phyloP scores from a whole-genome alignment of 2,888 invertebrate species.

The Pseudoips prasinana region DNA sequence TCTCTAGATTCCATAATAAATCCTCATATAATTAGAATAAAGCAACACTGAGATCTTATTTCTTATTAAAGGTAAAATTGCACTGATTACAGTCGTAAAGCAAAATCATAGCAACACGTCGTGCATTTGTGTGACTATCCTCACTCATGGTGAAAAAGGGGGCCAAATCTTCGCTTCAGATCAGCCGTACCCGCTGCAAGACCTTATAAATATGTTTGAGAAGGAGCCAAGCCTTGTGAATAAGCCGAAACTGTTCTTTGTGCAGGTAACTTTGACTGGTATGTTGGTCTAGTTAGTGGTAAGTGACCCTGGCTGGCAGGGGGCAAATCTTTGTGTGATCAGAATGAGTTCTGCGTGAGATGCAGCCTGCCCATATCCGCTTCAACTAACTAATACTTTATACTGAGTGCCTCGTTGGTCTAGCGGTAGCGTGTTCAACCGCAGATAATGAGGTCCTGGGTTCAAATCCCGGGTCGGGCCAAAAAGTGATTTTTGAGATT shows the following conservation, averaged over 20 bases:
- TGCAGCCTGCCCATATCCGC: no score
- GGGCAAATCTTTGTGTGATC: background rate
- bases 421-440: no score
- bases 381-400: no score
- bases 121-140: constrained; percentile 53
- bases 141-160: constrained; percentile 53
- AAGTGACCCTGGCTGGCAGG: background rate
- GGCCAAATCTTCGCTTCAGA: constrained; percentile 51
- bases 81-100: constrained; percentile 46
- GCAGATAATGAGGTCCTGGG: no score
- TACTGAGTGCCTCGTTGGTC: no score
- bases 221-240: constrained; percentile 39
- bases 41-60: no score
- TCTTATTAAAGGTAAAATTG: no score
- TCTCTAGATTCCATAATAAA: no score
- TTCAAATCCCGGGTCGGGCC: no score
- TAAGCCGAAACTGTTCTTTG: constrained; percentile 58
- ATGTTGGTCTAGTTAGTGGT: background rate
- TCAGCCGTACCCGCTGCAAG: constrained; percentile 45
- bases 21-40: no score
- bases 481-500: no score
- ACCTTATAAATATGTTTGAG: constrained; percentile 43
- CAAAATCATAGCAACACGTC: constrained; percentile 51
- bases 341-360: no score
- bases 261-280: constrained; percentile 42